Evolutionary conservation across 2,113 vertebrate genomes (phyloP), one percentile per base, ranked within the genome.

Genomic region (Aptenodytes forsteri): DNA sequence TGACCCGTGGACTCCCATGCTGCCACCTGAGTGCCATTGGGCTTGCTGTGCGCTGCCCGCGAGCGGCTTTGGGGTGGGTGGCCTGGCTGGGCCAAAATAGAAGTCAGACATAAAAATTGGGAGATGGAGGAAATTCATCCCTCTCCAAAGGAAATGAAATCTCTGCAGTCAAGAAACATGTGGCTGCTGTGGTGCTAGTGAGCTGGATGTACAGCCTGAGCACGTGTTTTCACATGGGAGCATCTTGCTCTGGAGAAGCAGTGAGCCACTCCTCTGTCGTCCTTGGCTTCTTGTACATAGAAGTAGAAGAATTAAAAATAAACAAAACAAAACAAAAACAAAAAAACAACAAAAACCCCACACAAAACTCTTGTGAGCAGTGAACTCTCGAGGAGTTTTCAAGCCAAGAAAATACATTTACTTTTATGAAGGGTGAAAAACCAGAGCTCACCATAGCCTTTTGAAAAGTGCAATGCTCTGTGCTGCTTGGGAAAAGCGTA

Each of bases 1-100:
- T 27, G 23, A 44, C 61, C 55, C 0, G 0, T 9, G 27, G 36
- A 6, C 75, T 69, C 49, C 27, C 22, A 55, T 2, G 1, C n/a
- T 47, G 54, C 42, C 47, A 42, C 38, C 58, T 4, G 1, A 75
- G 83, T 0, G 3, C 40, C 11, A 16, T 17, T 0, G 1, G 32
- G 19, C 29, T 56, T 40, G 16, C 38, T 69, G 21, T 17, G 52
- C 10, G 4, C 38, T 72, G 40, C n/a, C n/a, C 3, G 4, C 1
- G 7, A 64, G 27, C 7, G 5, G 56, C 26, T 25, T 67, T 79
- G 14, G 64, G 19, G 50, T 75, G 66, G 23, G 27, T 19, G 64
- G 34, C n/a, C 70, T 83, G 78, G 19, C 42, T 89, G 46, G 46
- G 21, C 5, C 13, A 36, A 76, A 79, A 56, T 38, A 46, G 19